Base-by-base conservation (phyloP, 1,140 invertebrate genomes). In the Idris sp. region DNA sequence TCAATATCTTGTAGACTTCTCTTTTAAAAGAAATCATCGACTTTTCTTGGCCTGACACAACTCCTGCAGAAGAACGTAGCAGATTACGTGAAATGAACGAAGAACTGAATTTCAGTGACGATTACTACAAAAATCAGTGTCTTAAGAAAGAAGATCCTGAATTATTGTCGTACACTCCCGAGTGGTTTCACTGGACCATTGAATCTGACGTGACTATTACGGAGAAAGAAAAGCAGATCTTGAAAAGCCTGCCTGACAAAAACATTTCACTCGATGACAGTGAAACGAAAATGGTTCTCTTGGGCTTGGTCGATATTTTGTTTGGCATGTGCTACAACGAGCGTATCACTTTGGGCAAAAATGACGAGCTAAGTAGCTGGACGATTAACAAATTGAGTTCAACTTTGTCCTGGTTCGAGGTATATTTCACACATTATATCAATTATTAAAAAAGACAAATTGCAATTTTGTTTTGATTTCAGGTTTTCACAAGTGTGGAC, bases 311-410 rank as follows among this genome's bases (percentile, higher is more conserved):
- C n/a, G 95, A 97, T 83, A 93, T 98, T 78, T 82, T 97, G 8
- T 96, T 90, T 88, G 92, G 91, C 0, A 96, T 91, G 85, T 92
- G 92, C 78, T 97, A 96, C 80, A 92, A 97, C 82, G 87, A 91
- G 44, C 85, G 96, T 69, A 92, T 91, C n/a, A 96, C 92, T 10
- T 81, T 90, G 26, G 95, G 93, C 73, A 94, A 96, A 81, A 90
- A 91, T 69, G 93, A 90, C 46, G 90, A 93, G 4, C 95, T 96
- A 87, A 96, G 95, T 10, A 90, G 92, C 53, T 97, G 95, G 96
- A 95, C 92, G 0, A 92, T 97, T 16, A 91, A 92, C 51, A 96
- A 96, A 89, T 79, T 97, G 2, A 93, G 93, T 77, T 89, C 94
- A 16, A 94, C 94, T 0, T 84, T 98, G 0, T 93, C 90, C 36